Conservation (phyloP, 2,113 vertebrate species). For the Connochaetes taurinus region DNA sequence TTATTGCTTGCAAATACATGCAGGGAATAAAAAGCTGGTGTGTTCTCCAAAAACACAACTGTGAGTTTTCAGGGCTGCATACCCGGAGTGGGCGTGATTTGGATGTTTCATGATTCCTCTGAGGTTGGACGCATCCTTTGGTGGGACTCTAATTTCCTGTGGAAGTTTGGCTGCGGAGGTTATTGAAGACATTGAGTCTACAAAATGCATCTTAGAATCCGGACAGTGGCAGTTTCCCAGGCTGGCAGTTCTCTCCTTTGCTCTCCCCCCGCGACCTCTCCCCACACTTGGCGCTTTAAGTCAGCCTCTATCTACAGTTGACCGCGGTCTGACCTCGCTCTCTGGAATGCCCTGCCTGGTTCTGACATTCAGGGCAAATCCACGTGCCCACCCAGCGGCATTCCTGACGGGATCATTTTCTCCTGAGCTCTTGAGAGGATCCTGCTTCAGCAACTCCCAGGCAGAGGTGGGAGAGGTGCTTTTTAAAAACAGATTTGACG, state of each 20-base stretch:
- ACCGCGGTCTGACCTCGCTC: neutral
- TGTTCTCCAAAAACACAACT: neutral
- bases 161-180: neutral
- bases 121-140: neutral
- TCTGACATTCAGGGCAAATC: neutral
- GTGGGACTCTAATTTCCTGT: neutral
- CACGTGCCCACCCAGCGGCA: neutral
- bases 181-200: neutral
- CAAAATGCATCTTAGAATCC: neutral
- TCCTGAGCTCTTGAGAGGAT: neutral
- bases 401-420: neutral
- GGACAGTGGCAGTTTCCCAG: neutral
- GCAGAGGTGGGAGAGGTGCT: neutral
- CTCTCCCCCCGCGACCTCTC: neutral
- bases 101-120: neutral
- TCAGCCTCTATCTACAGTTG: neutral
- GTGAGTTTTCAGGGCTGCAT: neutral
- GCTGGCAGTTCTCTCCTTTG: neutral
- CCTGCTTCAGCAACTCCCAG: neutral
- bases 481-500: neutral
- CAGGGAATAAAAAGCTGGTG: neutral
- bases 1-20: neutral
- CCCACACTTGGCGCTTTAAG: neutral
- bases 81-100: rapidly evolving
- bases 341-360: constrained; percentile 16